phyloP scores from a whole-genome alignment of 2,888 invertebrate genomes.

The Ectemnius continuus region DNA sequence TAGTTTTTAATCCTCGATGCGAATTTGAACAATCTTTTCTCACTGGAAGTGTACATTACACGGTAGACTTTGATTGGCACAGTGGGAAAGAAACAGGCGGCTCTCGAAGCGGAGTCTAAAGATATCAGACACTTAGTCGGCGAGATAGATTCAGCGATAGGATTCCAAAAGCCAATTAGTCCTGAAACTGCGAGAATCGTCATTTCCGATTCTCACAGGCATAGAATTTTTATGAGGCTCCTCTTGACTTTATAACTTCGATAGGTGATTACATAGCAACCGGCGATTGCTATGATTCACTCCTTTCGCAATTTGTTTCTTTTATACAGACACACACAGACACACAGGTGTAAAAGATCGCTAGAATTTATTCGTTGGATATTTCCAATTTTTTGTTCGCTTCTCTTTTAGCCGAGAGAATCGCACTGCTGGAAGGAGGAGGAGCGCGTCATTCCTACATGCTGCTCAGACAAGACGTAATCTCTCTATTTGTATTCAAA shows the following conservation, averaged over 20 bases:
- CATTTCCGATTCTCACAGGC: not conserved
- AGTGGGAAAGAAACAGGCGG: not conserved
- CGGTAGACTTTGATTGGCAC: not conserved
- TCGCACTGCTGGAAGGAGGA: not conserved
- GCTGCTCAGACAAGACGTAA: not conserved
- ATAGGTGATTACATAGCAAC: not conserved
- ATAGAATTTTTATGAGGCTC: conserved; percentile 4
- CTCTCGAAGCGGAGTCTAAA: not conserved
- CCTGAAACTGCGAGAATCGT: not conserved
- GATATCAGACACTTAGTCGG: not conserved
- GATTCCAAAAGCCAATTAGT: not conserved
- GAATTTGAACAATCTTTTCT: too few relatives aligned
- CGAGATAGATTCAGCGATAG: not conserved
- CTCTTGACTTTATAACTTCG: not conserved
- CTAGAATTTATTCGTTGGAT: too few relatives aligned
- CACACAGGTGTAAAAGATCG: too few relatives aligned
- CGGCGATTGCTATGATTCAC: too few relatives aligned
- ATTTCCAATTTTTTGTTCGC: too few relatives aligned
- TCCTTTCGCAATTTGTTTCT: too few relatives aligned
- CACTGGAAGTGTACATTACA: too few relatives aligned
- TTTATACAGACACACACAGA: too few relatives aligned
- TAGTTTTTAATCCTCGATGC: too few relatives aligned
- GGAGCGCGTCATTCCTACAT: not conserved
- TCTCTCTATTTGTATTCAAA: conserved; percentile 4
- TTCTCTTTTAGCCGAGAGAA: not conserved